phyloP scores from a whole-genome alignment of 2,888 invertebrate genomes.

The Lithophane leautieri region DNA sequence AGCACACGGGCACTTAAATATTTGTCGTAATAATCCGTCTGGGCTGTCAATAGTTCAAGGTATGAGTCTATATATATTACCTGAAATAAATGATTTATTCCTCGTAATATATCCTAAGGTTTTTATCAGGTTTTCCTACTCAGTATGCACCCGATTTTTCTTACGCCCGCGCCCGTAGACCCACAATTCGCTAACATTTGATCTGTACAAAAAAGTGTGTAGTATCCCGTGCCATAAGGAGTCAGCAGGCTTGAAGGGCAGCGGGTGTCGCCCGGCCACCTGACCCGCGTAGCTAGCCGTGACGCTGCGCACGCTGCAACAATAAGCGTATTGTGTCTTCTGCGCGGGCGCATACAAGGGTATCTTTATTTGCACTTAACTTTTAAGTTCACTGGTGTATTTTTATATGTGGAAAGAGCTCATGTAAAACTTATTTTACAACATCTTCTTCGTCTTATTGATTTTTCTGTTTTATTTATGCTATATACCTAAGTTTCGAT shows the following conservation, averaged over 20 bases:
- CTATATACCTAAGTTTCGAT: too few species aligned
- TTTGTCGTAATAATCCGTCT: neutral
- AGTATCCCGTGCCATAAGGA: constrained; percentile 24
- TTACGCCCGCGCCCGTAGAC: neutral
- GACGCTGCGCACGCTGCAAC: constrained; percentile 45
- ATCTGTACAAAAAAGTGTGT: neutral
- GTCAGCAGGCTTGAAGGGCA: constrained; percentile 56
- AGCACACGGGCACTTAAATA: neutral
- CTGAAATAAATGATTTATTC: neutral
- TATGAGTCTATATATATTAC: neutral
- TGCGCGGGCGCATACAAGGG: constrained; percentile 15
- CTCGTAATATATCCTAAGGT: too few species aligned
- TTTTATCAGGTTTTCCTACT: neutral
- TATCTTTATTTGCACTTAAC: neutral
- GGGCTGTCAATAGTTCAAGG: neutral
- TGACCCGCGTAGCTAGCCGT: constrained; percentile 28
- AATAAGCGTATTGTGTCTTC: constrained; percentile 46
- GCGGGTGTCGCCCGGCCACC: constrained; percentile 35
- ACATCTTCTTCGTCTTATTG: too few species aligned
- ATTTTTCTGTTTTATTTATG: too few species aligned
- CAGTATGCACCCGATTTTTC: neutral
- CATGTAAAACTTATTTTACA: neutral
- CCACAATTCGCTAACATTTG: neutral
- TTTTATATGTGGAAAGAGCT: neutral
- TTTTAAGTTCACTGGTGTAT: neutral